Base-by-base conservation (phyloP, 1,140 invertebrate genomes). In the Bombus soroeensis region DNA sequence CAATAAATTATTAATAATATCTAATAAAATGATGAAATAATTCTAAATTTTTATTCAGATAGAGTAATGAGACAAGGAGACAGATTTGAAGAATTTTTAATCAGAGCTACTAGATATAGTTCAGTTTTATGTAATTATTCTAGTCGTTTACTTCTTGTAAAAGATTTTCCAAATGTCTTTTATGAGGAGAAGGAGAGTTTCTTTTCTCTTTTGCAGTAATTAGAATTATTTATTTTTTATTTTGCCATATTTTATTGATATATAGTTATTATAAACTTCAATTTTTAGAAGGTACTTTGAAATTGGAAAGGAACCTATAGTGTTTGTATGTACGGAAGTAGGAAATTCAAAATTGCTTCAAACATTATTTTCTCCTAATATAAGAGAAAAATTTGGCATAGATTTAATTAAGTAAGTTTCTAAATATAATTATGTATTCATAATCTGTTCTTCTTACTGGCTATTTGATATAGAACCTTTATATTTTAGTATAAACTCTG, bases 131-230 rank as follows among this genome's bases (percentile, higher is more conserved):
- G 95, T 57, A 93, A 92, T 43, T 95, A 95, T 86, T 95, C 95
- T 64, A 96, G 95, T 81, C 92, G 94, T 75, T 86, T 97, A 12
- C 94, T 97, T 53, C 92, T 98, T 0, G 96, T 98, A 8, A 97
- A 98, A 94, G 97, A 98, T 93, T 96, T 97, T 92, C 97, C 97
- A n/a, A 97, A 97, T 94, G 94, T 96, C 25, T 96, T 97, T 90
- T 79, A 97, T 1, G 96, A 96, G 81, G 96, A 96, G 86, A 95
- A 96, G 41, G 93, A 96, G 83, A 95, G 96, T 81, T 97, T 98
- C 93, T 92, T 95, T 80, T 93, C 96, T 78, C 92, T 97, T 79
- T 93, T 98, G 77, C 95, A 96, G 97, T 97, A 95, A 96, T 96
- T 95, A 74, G 79, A 66, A 82, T 80, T 78, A 76, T 80, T 66